Base-by-base conservation (phyloP, 2,797 vertebrate genomes). In the Cossypha polioptera region DNA sequence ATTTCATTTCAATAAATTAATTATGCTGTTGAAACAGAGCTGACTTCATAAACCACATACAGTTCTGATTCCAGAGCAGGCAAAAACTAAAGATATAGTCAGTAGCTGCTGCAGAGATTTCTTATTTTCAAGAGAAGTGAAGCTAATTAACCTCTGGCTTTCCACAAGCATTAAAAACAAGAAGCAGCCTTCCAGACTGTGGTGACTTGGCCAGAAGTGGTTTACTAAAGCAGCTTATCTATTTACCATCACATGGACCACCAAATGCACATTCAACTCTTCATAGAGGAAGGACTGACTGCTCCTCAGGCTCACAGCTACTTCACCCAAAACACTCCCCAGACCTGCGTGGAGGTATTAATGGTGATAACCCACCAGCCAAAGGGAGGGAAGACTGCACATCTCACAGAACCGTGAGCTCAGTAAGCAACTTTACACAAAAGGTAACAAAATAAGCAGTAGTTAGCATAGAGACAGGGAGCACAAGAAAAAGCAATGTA, bases 1-100 rank as follows among this genome's bases (percentile, higher is more conserved):
- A 90, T 92, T 92, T 92, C 33, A 62, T 86, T 86, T 82, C 40
- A 74, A 36, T 78, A 54, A 94, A 85, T 28, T 83, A 67, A 95
- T 92, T 91, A 86, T 45, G 43, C 38, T 58, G 53, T 31, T 63
- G 38, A 74, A 68, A 71, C 50, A 96, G 15, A 94, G 48, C 47
- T 69, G 48, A 42, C 33, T 90, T 93, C 26, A 59, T 82, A 93
- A 96, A 33, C 11, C 10, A 67, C 47, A 69, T 3, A 61, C 0
- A 17, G 35, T 71, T 96, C 55, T 88, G 66, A 96, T 73, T 94
- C 67, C 19, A 29, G 65, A 90, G 18, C 40, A 40, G 61, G 33
- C 10, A 69, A 40, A 93, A 95, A 93, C 76, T 51, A 88, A 91
- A 94, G 28, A 42, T 65, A 59, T 1, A 59, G 66, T 79, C 67